Percentiles rank a stretch among this genome's conserved stretches.
phyloP scores from a whole-genome alignment of 2,888 invertebrate species.

The Mythimna ferrago region DNA sequence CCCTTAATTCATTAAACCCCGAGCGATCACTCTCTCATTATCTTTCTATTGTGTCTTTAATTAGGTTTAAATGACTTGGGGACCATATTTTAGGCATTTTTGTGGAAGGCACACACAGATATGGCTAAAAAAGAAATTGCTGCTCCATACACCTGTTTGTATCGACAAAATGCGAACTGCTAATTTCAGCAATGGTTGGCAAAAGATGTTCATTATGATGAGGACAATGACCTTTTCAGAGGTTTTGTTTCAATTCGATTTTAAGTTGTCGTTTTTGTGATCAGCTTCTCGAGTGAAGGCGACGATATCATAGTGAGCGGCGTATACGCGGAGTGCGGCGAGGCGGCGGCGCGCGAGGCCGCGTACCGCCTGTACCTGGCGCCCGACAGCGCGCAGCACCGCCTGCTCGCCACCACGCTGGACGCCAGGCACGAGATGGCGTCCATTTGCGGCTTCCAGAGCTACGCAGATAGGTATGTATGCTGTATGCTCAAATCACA shows the following conservation, averaged over 20 bases:
- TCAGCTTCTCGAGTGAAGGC: slow-evolving; percentile 92
- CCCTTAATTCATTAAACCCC: too few species aligned
- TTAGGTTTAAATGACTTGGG: too few species aligned
- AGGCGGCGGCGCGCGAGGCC: slow-evolving; percentile 95
- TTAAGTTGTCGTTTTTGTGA: neutral
- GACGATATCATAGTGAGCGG: slow-evolving; percentile 95
- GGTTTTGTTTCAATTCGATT: neutral
- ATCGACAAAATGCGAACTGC: too few species aligned
- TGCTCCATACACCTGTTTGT: too few species aligned
- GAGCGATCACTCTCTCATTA: too few species aligned
- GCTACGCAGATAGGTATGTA: slow-evolving; percentile 95
- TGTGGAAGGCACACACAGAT: too few species aligned
- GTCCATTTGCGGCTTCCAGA: slow-evolving; percentile 96
- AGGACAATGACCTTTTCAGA: neutral
- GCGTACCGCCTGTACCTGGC: slow-evolving; percentile 96
- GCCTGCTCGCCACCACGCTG: slow-evolving; percentile 93
- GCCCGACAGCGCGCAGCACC: slow-evolving; percentile 94
- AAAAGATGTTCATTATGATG: neutral
- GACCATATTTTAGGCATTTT: too few species aligned
- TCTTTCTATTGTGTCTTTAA: too few species aligned
- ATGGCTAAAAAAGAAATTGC: too few species aligned
- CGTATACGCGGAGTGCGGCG: slow-evolving; percentile 95
- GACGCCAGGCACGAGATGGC: slow-evolving; percentile 95
- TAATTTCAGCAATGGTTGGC: neutral
- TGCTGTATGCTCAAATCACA: too few species aligned